Base-by-base conservation (phyloP, 2,113 vertebrate genomes). In the Poeciliopsis prolifica region DNA sequence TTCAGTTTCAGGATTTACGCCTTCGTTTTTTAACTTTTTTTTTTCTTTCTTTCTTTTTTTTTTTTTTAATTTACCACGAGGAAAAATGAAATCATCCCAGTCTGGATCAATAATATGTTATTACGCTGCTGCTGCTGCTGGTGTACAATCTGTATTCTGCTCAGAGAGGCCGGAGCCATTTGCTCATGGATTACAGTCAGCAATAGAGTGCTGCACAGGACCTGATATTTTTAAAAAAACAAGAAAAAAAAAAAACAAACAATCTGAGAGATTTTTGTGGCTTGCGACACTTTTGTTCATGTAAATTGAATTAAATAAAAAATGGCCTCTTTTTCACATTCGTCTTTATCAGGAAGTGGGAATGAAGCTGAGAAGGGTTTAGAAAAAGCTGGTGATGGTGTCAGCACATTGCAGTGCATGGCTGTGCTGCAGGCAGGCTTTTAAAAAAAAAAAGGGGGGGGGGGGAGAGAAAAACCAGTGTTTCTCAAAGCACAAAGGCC, bases 371-470 rank as follows among this genome's bases (percentile, higher is more conserved):
- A 82, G 79, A 83, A 87, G 74, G 89, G 80, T 89, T 89, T 78
- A 87, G 88, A 89, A 84, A 12, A 83, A 77, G 88, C 81, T 81
- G 77, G 76, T 90, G 90, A 86, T 88, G 86, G 91, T 88, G 92
- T 93, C 91, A 93, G 90, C 91, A 92, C 88, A 87, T 91, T 92
- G 88, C 87, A 84, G 89, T 51, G 75, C 88, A 87, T n/a, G 44
- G 77, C 85, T 82, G 68, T 82, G 88, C 90, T 87, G 91, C 87
- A 88, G 90, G 89, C 87, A 90, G 82, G 86, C 82, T 89, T 87
- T 78, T 75, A 80, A 88, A 88, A 86, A 80, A 82, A 80, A 83
- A 11, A 83, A 3, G 9, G 30, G 30, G 30, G 1, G 1, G 7
- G 7, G 35, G 35, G 35, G 35, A 79, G 77, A 78, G 80, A 81